Evolutionary conservation across 2,113 vertebrate species (phyloP).

Genomic region (Pogonocichla stellata): DNA sequence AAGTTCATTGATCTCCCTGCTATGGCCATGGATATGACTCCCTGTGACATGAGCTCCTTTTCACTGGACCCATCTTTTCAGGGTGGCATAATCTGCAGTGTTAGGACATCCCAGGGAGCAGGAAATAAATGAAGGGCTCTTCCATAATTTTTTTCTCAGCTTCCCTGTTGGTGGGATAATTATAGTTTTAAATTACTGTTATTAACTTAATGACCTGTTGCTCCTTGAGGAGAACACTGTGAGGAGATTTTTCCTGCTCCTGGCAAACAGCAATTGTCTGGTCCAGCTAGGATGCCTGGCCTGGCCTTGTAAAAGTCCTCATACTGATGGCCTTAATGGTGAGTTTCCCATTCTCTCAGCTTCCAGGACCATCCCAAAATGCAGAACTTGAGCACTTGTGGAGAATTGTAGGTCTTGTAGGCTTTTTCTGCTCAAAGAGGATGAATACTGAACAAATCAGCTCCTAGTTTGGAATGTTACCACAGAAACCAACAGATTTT

Average conservation of each 20-base stretch:
- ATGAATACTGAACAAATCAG: background rate
- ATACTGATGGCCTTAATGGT: background rate
- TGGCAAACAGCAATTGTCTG: background rate
- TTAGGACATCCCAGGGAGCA: background rate
- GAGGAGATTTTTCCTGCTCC: background rate
- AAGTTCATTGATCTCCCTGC: constrained; percentile 17
- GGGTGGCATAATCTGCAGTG: background rate
- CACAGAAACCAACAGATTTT: background rate
- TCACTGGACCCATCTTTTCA: background rate
- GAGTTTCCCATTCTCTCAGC: background rate
- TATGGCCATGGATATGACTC: background rate
- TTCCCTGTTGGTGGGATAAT: background rate
- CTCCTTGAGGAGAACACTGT: background rate
- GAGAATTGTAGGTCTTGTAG: background rate
- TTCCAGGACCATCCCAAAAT: background rate
- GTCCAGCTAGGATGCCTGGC: background rate
- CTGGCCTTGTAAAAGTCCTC: background rate
- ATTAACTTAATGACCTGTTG: background rate
- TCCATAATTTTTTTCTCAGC: background rate
- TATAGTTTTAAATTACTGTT: background rate
- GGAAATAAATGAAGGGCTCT: background rate
- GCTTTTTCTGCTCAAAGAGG: background rate
- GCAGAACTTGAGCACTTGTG: background rate
- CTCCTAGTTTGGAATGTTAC: background rate
- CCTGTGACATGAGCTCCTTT: background rate